Conservation (phyloP, 2,888 invertebrate species). For the Boloria euphrosyne region DNA sequence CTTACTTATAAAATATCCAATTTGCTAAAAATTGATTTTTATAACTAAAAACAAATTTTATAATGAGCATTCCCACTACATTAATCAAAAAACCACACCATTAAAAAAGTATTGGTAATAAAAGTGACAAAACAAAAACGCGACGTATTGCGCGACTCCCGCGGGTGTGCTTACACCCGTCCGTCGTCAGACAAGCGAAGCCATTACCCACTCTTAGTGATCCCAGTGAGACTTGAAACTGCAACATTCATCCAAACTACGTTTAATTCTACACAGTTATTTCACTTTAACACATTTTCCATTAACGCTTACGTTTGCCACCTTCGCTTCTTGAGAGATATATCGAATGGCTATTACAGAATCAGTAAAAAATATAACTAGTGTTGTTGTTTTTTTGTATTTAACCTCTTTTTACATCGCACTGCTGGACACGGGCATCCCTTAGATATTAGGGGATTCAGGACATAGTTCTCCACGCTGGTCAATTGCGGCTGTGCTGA, state of each 20-base stretch:
- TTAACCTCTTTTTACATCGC: too few species aligned
- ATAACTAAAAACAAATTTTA: too few species aligned
- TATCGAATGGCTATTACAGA: not conserved
- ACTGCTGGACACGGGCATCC: too few species aligned
- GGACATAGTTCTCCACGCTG: too few species aligned
- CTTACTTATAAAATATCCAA: too few species aligned
- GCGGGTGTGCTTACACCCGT: constrained; percentile 14
- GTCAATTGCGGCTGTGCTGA: too few species aligned
- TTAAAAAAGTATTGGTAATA: constrained; percentile 16
- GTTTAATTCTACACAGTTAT: constrained; percentile 20
- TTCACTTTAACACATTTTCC: constrained; percentile 19
- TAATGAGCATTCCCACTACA: not conserved
- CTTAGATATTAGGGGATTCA: too few species aligned
- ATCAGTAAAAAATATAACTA: not conserved
- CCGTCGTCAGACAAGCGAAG: constrained; percentile 24
- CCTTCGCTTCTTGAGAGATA: not conserved
- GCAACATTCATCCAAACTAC: constrained; percentile 14
- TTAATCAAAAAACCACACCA: not conserved
- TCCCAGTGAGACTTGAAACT: constrained; percentile 23
- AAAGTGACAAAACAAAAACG: constrained; percentile 15
- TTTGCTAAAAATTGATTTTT: too few species aligned
- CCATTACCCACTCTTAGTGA: constrained; percentile 28
- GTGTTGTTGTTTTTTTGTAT: not conserved
- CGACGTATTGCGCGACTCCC: constrained; percentile 13
- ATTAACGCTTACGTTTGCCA: not conserved